These are phyloP conservation scores for Eremobia ochroleuca DNA, from an alignment of 2,888 invertebrate genomes.

Conservation along the genomic window DNA sequence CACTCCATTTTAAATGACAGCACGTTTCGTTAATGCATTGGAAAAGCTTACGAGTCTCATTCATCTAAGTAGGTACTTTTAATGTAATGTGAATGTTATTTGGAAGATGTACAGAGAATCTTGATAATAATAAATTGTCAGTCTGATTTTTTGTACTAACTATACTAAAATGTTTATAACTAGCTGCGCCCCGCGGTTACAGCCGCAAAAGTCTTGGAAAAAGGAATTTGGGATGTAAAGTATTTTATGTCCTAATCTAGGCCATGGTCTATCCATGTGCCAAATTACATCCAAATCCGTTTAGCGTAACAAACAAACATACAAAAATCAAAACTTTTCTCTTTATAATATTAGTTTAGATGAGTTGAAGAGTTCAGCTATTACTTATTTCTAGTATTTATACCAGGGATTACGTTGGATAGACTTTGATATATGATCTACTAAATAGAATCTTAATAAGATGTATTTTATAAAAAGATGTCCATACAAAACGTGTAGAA, in stretches of 20 bases:
- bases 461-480: background rate
- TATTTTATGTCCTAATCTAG: background rate
- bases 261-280: no score
- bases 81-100: conserved; percentile 5
- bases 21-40: conserved; percentile 58
- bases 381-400: background rate
- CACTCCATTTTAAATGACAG: conserved; percentile 32
- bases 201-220: background rate
- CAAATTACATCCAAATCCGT: no score
- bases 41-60: conserved; percentile 24
- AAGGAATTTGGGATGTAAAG: background rate
- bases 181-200: background rate
- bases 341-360: no score
- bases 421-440: background rate
- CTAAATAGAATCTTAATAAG: no score
- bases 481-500: background rate
- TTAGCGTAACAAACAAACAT: no score
- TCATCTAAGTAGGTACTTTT: background rate
- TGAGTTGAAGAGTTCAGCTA: background rate
- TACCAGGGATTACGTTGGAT: background rate
- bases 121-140: background rate
- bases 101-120: background rate
- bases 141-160: background rate
- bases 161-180: background rate
- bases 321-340: no score